These are phyloP conservation scores for Drosophila niveifrons DNA, from an alignment of 2,888 invertebrate genomes.

Conservation along the genomic window DNA sequence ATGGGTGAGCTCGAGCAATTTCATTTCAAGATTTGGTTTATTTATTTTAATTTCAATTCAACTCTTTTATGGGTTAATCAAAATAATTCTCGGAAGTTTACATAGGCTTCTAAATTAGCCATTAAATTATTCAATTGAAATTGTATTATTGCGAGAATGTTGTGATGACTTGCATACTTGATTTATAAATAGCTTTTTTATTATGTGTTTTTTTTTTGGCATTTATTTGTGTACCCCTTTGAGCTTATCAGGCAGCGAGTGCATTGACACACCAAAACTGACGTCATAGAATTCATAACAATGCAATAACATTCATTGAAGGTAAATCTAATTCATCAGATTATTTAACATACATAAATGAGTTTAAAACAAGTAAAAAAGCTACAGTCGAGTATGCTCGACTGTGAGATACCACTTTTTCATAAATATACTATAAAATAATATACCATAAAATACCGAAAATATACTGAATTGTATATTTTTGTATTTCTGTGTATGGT, in stretches of 20 bases:
- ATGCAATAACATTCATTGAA: not conserved
- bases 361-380: too few relatives aligned
- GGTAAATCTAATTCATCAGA: not conserved
- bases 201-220: not conserved
- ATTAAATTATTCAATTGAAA: not conserved
- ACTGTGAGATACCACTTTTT: too few relatives aligned
- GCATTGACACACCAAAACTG: constrained; percentile 2
- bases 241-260: not conserved
- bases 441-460: too few relatives aligned
- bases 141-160: not conserved
- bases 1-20: not conserved
- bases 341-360: not conserved
- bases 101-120: not conserved
- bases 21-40: not conserved
- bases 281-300: constrained; percentile 1
- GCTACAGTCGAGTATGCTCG: too few relatives aligned
- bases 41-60: not conserved
- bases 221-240: constrained; percentile 3
- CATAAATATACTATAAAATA: too few relatives aligned
- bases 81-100: not conserved
- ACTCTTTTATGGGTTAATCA: not conserved
- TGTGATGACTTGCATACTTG: not conserved
- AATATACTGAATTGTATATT: too few relatives aligned
- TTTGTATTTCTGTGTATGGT: too few relatives aligned
- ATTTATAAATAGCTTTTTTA: not conserved